Evolutionary conservation across 2,797 vertebrate genomes (phyloP).

Genomic region (Tokudaia muenninki): DNA sequence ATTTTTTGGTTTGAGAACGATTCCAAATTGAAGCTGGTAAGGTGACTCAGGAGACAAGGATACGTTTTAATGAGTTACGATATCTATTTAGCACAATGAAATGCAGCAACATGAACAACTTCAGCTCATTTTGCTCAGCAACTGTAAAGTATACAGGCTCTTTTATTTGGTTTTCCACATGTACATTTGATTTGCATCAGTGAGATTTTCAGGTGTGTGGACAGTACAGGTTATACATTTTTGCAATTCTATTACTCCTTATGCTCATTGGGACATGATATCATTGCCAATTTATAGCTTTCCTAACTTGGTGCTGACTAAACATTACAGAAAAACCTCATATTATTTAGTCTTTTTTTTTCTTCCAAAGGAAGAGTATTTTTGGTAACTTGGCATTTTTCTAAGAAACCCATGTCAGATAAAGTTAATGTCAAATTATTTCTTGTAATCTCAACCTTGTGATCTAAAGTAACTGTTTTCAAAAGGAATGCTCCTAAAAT

Average conservation of each 20-base stretch:
- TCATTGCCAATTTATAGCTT: background rate
- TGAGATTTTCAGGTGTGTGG: background rate
- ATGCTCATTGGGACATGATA: background rate
- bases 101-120: background rate
- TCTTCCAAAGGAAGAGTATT: background rate
- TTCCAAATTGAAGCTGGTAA: background rate
- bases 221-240: background rate
- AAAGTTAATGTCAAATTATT: background rate
- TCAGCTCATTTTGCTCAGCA: background rate
- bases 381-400: background rate
- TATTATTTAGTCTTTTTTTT: background rate
- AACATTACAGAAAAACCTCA: background rate
- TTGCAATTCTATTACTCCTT: background rate
- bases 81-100: background rate
- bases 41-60: background rate
- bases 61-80: background rate
- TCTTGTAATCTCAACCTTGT: background rate
- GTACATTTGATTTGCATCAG: background rate
- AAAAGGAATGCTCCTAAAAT: background rate
- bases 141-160: background rate
- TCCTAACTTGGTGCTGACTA: background rate
- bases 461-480: slow-evolving; percentile 15
- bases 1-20: background rate
- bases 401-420: background rate
- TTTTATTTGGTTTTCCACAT: background rate